A percentile compares a stretch with the other conserved stretches of the same genome.
These are phyloP conservation scores for Drosophila arawakana DNA, from an alignment of 1,140 invertebrate genomes.

Conservation along the genomic window DNA sequence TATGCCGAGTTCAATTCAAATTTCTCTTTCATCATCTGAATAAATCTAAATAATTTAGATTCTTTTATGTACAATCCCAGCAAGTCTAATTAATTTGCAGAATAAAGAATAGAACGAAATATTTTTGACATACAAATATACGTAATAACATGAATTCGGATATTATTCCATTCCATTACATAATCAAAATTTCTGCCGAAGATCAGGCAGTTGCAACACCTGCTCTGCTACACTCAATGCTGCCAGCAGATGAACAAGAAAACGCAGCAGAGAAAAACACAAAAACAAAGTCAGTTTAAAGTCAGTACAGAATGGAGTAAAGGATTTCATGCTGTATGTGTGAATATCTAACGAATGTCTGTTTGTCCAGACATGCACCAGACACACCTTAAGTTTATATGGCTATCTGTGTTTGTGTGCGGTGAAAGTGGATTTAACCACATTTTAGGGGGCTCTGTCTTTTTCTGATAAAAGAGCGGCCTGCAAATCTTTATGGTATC, in stretches of 20 bases:
- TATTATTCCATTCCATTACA: not conserved
- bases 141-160: too few species aligned
- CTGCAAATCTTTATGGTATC: conserved; percentile 70
- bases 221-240: conserved; percentile 16
- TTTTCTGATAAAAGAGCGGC: conserved; percentile 42
- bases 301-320: not conserved
- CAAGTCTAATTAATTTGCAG: too few species aligned
- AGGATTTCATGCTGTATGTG: conserved; percentile 8
- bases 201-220: conserved; percentile 36
- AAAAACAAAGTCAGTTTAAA: not conserved
- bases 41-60: too few species aligned
- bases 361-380: conserved; percentile 7
- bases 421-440: not conserved
- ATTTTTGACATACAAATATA: too few species aligned
- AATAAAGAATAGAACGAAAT: too few species aligned
- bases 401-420: not conserved
- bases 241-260: conserved; percentile 1
- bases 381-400: conserved; percentile 12
- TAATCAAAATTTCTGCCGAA: conserved; percentile 2
- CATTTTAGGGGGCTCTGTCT: conserved; percentile 11
- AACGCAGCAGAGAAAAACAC: not conserved
- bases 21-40: too few species aligned
- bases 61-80: too few species aligned
- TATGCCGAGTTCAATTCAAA: too few species aligned
- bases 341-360: not conserved